Evolutionary conservation across 1,140 invertebrate genomes (phyloP).

Genomic region (Drosophila simulans): DNA sequence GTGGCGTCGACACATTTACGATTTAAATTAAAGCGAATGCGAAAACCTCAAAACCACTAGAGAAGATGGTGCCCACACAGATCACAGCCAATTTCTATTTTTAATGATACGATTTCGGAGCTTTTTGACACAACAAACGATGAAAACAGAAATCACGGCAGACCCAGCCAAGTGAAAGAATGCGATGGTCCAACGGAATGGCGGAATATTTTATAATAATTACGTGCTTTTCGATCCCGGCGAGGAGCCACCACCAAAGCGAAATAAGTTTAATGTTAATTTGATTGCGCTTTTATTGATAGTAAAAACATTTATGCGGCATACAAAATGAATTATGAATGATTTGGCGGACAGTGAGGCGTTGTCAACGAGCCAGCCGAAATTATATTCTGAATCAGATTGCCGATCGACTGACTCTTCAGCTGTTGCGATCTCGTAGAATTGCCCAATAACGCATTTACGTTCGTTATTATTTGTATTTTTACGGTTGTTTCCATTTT

Average conservation of each 20-base stretch:
- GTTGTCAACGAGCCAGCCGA: slow-evolving; percentile 25
- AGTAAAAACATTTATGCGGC: slow-evolving; percentile 76
- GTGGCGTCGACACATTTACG: slow-evolving; percentile 34
- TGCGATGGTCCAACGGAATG: slow-evolving; percentile 47
- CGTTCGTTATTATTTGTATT: slow-evolving; percentile 48
- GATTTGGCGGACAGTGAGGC: slow-evolving; percentile 54
- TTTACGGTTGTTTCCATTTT: slow-evolving; percentile 44
- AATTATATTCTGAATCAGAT: slow-evolving; percentile 29
- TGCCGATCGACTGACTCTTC: slow-evolving; percentile 12
- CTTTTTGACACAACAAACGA: slow-evolving; percentile 39
- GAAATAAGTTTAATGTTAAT: slow-evolving; percentile 81
- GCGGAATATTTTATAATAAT: slow-evolving; percentile 68
- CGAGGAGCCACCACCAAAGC: slow-evolving; percentile 23
- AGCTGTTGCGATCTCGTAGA: slow-evolving; percentile 20
- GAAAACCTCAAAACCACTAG: slow-evolving; percentile 22
- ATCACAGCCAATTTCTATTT: slow-evolving; percentile 48
- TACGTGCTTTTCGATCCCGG: slow-evolving; percentile 31
- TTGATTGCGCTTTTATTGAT: slow-evolving; percentile 84
- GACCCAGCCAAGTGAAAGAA: slow-evolving; percentile 16
- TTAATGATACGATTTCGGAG: slow-evolving; percentile 17
- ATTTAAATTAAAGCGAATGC: slow-evolving; percentile 57
- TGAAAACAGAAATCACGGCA: slow-evolving; percentile 26
- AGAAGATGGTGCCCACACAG: slow-evolving; percentile 38
- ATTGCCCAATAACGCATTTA: slow-evolving; percentile 43
- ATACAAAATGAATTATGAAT: slow-evolving; percentile 83